Evolutionary conservation across 2,888 invertebrate species (phyloP), one percentile per base, ranked within the genome.

Genomic region (Harpalus rubripes): DNA sequence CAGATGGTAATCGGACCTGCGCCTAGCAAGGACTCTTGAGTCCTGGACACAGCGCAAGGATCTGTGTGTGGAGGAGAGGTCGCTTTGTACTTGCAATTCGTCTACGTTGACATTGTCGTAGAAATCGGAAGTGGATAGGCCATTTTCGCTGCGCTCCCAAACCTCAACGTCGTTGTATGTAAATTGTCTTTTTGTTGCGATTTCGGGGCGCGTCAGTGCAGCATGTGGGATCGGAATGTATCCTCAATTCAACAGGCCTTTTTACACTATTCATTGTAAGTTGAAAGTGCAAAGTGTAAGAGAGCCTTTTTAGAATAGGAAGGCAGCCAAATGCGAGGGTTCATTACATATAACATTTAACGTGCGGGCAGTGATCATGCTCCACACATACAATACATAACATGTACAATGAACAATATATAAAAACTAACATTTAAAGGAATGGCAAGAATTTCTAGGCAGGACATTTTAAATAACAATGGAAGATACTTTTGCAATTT

Each of bases 381-480:
- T 15, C 78, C 78, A 26, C 78, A 58, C 58, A 56, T 58, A 6
- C 39, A 15, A 80, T 80, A 80, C 15, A 80, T 10, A 80, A 22
- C 18, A 80, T 80, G 80, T 18, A 68, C 16, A 81, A 68, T 68
- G 68, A 65, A 81, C 52, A 81, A 15, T n/a, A 79, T 41, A 18
- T 74, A 78, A 78, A 65, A 44, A 80, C 79, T 79, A 79, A 85
- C 80, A 68, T 85, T 68, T 80, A 52, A 41, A 91, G 90, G 90
- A 90, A 91, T 91, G 91, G 91, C 91, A 91, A 91, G 91, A 91
- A 90, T 90, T 89, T 90, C 90, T 90, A 90, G 90, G 90, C 90
- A 90, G 89, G 88, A 86, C 87, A 85, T 87, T 86, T 87, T 86
- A 68, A 86, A 87, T 85, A 86, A 74, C 58, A 76, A 79, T 68